Evolutionary conservation across 2,888 invertebrate genomes (phyloP), one percentile per base, ranked within the genome.

Genomic region (Tolmerus cingulatus): DNA sequence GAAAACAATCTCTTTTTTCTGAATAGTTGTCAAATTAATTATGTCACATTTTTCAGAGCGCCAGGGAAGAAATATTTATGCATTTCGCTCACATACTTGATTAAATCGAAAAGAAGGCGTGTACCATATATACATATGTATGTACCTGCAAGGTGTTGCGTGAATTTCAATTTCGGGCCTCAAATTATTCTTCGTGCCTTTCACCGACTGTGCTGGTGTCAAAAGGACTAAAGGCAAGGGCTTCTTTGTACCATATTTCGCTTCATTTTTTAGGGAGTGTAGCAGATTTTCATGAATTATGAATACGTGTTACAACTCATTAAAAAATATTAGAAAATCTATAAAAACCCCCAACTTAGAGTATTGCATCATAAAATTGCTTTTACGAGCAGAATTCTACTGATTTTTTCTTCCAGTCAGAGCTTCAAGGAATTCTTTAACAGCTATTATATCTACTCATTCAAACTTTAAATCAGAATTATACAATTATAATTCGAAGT

Each of bases 1-100:
- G 84, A 66, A 84, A 84, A 84, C 66, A 84, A 84, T 84, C 55
- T 37, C 19, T 84, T 40, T 82, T 34, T 37, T 40, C 40, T 19
- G 40, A 66, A 27, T 23, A 46, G 34, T 84, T 66, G 84, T 40
- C 34, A 16, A 19, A 66, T n/a, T 84, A 84, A 84, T 84, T 84
- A 84, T 57, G 57, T 66, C 66, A 8, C 51, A 66, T 66, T 66
- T 66, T 66, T 66, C 66, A 66, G 12, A 19, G 12, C 66, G 23
- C 12, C 66, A 12, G 66, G 12, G 23, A 66, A 66, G 23, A 27
- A 5, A 66, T 66, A 23, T 66, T 66, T 66, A 7, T 66, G 66
- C 66, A 66, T 66, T 66, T 66, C 66, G 66, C 66, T 66, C 66
- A 66, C 66, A 66, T 66, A 66, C 66, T 66, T 66, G 66, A 66